phyloP scores from a whole-genome alignment of 2,113 vertebrate species.

The Poeciliopsis prolifica region DNA sequence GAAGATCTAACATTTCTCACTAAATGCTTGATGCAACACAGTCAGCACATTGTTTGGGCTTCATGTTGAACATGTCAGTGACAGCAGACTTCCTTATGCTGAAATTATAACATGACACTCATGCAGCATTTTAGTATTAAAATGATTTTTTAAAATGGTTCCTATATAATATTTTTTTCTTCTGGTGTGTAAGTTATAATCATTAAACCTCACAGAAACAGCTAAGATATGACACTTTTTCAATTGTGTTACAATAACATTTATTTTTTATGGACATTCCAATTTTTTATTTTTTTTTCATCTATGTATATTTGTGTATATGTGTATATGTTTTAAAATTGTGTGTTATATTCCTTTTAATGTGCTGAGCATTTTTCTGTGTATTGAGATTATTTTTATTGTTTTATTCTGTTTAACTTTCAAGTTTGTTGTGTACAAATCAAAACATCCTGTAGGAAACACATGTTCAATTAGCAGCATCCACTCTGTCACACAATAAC shows the following conservation, averaged over 20 bases:
- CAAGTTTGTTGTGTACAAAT: too few relatives aligned
- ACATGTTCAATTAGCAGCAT: not conserved
- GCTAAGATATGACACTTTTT: not conserved
- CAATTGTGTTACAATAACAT: too few relatives aligned
- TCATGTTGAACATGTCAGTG: too few relatives aligned
- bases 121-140: not conserved
- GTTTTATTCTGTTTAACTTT: not conserved
- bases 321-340: too few relatives aligned
- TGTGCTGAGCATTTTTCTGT: too few relatives aligned
- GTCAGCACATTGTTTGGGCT: too few relatives aligned
- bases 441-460: not conserved
- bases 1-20: not conserved
- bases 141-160: not conserved
- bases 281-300: not conserved
- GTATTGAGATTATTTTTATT: too few relatives aligned
- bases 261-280: not conserved
- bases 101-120: too few relatives aligned
- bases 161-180: not conserved
- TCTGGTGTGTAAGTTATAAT: not conserved
- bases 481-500: not conserved
- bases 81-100: too few relatives aligned
- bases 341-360: too few relatives aligned
- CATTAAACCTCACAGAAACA: not conserved
- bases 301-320: not conserved
- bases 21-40: too few relatives aligned